Conservation (phyloP, 2,888 invertebrate species). For the Chouioia cunea region DNA sequence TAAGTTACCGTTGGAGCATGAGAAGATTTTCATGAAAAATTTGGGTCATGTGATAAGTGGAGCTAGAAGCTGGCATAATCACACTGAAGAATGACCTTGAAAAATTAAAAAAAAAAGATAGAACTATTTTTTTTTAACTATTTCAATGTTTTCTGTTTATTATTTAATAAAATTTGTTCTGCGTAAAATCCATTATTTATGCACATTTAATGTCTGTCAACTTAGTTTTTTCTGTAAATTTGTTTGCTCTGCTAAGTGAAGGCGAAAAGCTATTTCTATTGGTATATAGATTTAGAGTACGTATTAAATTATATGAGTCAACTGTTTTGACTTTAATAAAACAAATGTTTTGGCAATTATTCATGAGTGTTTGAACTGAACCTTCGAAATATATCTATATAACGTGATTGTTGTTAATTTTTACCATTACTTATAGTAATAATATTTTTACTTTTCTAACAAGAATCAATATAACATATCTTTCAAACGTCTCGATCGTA, state of each 20-base stretch:
- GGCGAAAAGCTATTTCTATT: too few relatives aligned
- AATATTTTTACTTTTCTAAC: too few relatives aligned
- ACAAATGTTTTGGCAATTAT: too few relatives aligned
- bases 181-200: neutral
- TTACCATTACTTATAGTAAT: too few relatives aligned
- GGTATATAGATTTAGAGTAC: too few relatives aligned
- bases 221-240: neutral
- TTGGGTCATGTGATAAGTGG: slow-evolving; percentile 28
- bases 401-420: too few relatives aligned
- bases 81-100: slow-evolving; percentile 6
- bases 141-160: slow-evolving; percentile 1
- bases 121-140: slow-evolving; percentile 8
- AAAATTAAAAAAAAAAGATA: neutral
- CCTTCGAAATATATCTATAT: too few relatives aligned
- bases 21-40: slow-evolving; percentile 35
- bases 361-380: too few relatives aligned
- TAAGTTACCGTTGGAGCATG: slow-evolving; percentile 34
- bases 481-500: too few relatives aligned
- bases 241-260: neutral
- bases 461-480: too few relatives aligned
- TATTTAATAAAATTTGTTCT: slow-evolving; percentile 10
- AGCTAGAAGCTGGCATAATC: slow-evolving; percentile 29
- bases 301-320: too few relatives aligned
- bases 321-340: too few relatives aligned
- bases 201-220: neutral